Evolutionary conservation across 2,113 vertebrate species (phyloP), one percentile per base, ranked within the genome.

Genomic region (Aplodontia rufa): DNA sequence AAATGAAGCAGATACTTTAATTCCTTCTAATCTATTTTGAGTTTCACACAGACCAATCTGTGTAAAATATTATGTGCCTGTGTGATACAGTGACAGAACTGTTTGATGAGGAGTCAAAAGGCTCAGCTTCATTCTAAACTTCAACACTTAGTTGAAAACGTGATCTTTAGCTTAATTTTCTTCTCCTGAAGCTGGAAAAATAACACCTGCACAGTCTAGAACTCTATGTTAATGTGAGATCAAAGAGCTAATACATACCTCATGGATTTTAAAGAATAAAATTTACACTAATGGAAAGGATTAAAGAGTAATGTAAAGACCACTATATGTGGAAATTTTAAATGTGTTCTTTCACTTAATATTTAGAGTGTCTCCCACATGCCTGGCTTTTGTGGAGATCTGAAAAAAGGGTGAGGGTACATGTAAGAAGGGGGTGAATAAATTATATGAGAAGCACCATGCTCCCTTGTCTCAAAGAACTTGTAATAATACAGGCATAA

Each of bases 291-390:
- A 92, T 90, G 64, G 87, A 87, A 87, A 47, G 5, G 40, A 94
- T 83, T 93, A 93, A 95, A 92, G 30, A 58, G 66, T 58, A 90
- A 85, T 40, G 47, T 7, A 91, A 78, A 93, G 35, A 83, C 2
- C 64, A 9, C 11, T 72, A 87, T 45, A 68, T 19, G 49, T 8
- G 49, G 68, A 90, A 51, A 49, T 24, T 91, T 90, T 14, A 81
- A 93, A 92, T 37, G 60, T 74, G 28, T 60, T 69, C 92, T 95
- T 92, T 94, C 32, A 80, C 74, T 68, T 92, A 78, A 96, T 91
- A 86, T 89, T 97, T 95, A 96, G 40, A 79, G 55, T 60, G 9
- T 74, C 58, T 93, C 68, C 60, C 32, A 62, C 66, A 78, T 5
- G 3, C 24, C 37, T 35, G 74, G 40, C 42, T 92, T 93, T 79